Evolutionary conservation across 2,113 vertebrate species (phyloP).

Genomic region (Epinephelus moara): DNA sequence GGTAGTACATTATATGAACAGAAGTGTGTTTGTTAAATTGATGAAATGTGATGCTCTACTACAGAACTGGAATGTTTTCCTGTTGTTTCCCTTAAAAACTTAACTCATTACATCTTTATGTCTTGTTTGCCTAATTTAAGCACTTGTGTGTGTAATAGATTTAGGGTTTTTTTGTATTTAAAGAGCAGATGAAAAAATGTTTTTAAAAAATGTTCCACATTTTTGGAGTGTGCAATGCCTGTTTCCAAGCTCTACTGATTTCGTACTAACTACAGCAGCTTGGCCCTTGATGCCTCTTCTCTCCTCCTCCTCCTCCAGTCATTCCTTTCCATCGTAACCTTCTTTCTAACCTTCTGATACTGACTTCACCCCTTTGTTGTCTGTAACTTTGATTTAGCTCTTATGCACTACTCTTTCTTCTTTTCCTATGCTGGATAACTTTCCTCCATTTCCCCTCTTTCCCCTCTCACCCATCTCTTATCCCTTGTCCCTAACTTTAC

Average conservation of each 20-base stretch:
- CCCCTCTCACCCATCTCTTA: constrained; percentile 80
- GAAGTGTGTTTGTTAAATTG: not conserved
- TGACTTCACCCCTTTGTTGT: not conserved
- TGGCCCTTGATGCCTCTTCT: constrained; percentile 24
- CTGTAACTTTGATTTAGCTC: constrained; percentile 4
- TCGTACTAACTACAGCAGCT: constrained; percentile 7
- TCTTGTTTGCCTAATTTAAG: not conserved
- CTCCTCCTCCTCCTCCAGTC: not conserved
- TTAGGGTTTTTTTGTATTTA: too few species aligned
- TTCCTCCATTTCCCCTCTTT: not conserved
- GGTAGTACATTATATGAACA: not conserved
- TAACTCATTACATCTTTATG: not conserved
- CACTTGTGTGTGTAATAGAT: not conserved
- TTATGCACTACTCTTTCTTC: not conserved
- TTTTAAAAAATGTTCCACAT: not conserved
- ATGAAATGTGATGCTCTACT: not conserved
- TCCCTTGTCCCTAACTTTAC: constrained; percentile 74
- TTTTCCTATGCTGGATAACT: constrained; percentile 15
- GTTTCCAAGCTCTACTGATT: not conserved
- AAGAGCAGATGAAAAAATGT: not conserved
- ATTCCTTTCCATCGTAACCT: not conserved
- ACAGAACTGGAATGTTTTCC: not conserved
- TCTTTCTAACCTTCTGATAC: not conserved
- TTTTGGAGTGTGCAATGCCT: not conserved
- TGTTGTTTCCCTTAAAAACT: not conserved